Conservation (phyloP, 2,888 invertebrate genomes). For the Drosophila pseudotakahashii region DNA sequence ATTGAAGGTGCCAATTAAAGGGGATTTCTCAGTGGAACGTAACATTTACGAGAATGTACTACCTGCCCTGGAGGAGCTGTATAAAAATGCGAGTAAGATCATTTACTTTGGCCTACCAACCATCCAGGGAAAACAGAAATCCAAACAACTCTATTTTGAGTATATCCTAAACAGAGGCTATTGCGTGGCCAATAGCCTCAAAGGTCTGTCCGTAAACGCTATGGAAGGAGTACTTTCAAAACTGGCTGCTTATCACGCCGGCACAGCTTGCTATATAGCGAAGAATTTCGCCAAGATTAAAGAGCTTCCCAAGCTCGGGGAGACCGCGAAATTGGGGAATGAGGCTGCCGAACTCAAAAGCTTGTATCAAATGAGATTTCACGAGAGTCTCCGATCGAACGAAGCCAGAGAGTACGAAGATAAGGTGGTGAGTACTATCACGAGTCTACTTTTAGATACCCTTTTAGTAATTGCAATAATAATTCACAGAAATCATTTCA, state of each 20-base stretch:
- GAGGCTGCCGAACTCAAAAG: constrained; percentile 21
- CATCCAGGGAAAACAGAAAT: constrained; percentile 22
- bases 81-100: constrained; percentile 45
- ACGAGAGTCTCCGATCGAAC: constrained; percentile 58
- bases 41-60: constrained; percentile 64
- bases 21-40: constrained; percentile 62
- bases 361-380: constrained; percentile 51
- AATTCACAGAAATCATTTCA: constrained; percentile 58
- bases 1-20: constrained; percentile 28
- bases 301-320: constrained; percentile 27
- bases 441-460: background rate
- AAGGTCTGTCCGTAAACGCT: constrained; percentile 67
- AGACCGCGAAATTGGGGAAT: background rate
- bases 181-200: constrained; percentile 54
- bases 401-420: constrained; percentile 60
- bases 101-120: constrained; percentile 59
- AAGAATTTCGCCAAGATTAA: constrained; percentile 21
- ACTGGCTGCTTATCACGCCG: constrained; percentile 81
- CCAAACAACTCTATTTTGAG: constrained; percentile 65
- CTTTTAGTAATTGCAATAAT: background rate
- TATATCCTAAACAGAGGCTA: constrained; percentile 66
- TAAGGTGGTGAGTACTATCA: constrained; percentile 60
- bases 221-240: constrained; percentile 66
- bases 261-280: constrained; percentile 65
- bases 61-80: constrained; percentile 70